Evolutionary conservation across 2,888 invertebrate species (phyloP), one percentile per base, ranked within the genome.

Genomic region (Lithosia quadra): DNA sequence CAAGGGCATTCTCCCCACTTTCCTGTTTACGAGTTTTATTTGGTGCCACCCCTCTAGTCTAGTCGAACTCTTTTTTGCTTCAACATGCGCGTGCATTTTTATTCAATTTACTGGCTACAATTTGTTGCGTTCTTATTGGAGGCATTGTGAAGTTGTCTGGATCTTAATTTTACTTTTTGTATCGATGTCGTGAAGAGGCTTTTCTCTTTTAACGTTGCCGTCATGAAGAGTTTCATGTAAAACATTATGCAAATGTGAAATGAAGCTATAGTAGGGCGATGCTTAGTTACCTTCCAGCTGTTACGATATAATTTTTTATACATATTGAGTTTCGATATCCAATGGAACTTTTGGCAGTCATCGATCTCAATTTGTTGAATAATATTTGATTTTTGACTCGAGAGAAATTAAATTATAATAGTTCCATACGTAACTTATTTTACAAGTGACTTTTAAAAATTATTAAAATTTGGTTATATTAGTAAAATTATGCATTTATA

Each of bases 11-110:
- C 69, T 33, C 66, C 72, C 65, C 34, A 28, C 36, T 67, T 79
- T 79, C 75, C 71, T 79, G 74, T 77, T 77, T 79, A 72, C 68
- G 56, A 65, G 68, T 74, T 79, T 79, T 79, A 73, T 79, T 74
- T 73, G 59, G 63, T 69, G 62, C 67, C 59, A 0, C 63, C 72
- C 74, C 70, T 62, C 67, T 68, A 65, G 74, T 77, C 67, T 76
- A 72, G 70, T 53, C 57, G 7, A 15, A 28, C 57, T 57, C 66
- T 49, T 67, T 68, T 65, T 33, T 70, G 64, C 53, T 70, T 60
- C 65, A 66, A 63, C 63, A 49, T 58, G 63, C 28, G 65, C 61
- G 4, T 73, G 36, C 62, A 69, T 74, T 76, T 61, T 80, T 64
- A 74, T 78, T 80, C 68, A 80, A 75, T 78, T 76, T 73, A 70